Base-by-base conservation (phyloP, 2,888 invertebrate genomes). In the Lucinisca nassula region DNA sequence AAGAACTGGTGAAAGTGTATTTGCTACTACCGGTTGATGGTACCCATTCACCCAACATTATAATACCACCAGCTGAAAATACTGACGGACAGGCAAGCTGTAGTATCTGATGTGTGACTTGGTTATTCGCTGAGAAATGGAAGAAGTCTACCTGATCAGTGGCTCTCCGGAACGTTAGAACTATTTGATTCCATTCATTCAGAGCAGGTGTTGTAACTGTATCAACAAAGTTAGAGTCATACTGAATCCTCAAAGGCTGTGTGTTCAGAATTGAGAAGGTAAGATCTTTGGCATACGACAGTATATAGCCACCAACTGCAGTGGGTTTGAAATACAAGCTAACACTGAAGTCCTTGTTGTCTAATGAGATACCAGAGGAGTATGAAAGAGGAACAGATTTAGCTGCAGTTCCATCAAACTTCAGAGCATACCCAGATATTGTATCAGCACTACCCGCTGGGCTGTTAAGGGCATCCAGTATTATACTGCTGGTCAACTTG, bases 171-270 rank as follows among this genome's bases (percentile, higher is more conserved):
- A 92, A 91, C 17, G 92, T 91, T 3, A 93, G 35, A 32, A 94
- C 82, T 30, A 94, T 82, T 75, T 94, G 94, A 79, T 93, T 93
- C 93, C 94, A 94, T 10, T 58, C 79, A 84, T 86, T 70, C 6
- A 90, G 58, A 8, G 75, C 81, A 17, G 88, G 73, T 27, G 67
- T 74, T 14, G 83, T 74, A 12, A 76, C 70, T 12, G 89, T 92
- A 12, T 81, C 49, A 4, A 88, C 51, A 75, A 27, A 51, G 1
- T 45, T 75, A 3, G 27, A 78, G 12, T 82, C 76, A 73, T 91
- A 93, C 35, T 84, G 83, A 6, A 94, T 38, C 21, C 79, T 87
- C 0, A 93, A 75, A 10, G 93, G 92, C 73, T 87, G 77, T 4
- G 80, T 88, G 45, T 93, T 93, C 10, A 87, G 79, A 30, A 94